Conservation (phyloP, 2,113 vertebrate species). For the Isichthys henryi region DNA sequence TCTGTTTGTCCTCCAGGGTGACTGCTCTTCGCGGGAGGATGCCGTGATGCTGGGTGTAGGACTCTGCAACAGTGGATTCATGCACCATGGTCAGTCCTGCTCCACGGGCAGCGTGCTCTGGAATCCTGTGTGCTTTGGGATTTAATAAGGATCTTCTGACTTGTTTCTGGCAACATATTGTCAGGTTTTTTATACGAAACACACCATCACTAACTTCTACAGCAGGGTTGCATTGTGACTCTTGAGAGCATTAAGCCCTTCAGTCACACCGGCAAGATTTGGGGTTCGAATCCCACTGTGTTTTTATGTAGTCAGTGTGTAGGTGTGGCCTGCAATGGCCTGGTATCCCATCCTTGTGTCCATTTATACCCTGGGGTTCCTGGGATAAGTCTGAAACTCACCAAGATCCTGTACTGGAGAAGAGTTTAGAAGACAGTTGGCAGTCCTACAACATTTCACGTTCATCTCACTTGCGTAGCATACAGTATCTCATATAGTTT, state of each 20-base stretch:
- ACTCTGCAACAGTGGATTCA: conserved; percentile 95
- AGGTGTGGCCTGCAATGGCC: background rate
- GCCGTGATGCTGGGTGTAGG: conserved; percentile 89
- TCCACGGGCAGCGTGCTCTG: background rate
- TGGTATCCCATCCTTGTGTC: background rate
- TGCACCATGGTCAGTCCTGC: conserved; percentile 86
- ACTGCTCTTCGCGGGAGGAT: conserved; percentile 88
- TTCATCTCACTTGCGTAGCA: background rate
- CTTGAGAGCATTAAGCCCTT: background rate
- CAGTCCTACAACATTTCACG: background rate
- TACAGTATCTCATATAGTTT: background rate
- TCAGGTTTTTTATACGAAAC: background rate
- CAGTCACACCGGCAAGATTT: background rate
- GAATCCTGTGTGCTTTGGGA: conserved; percentile 37
- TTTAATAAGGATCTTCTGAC: conserved; percentile 46
- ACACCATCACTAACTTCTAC: background rate
- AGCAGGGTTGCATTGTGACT: background rate
- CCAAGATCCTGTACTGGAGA: background rate
- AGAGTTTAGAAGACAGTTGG: background rate
- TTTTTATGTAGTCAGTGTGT: background rate
- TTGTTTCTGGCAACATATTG: conserved; percentile 23
- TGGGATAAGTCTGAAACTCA: background rate
- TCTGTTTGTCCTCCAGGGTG: conserved; percentile 70
- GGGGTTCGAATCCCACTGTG: background rate
- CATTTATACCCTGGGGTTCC: background rate